Evolutionary conservation across 2,113 vertebrate genomes (phyloP).

Genomic region (Pseudorectes ferrugineus): DNA sequence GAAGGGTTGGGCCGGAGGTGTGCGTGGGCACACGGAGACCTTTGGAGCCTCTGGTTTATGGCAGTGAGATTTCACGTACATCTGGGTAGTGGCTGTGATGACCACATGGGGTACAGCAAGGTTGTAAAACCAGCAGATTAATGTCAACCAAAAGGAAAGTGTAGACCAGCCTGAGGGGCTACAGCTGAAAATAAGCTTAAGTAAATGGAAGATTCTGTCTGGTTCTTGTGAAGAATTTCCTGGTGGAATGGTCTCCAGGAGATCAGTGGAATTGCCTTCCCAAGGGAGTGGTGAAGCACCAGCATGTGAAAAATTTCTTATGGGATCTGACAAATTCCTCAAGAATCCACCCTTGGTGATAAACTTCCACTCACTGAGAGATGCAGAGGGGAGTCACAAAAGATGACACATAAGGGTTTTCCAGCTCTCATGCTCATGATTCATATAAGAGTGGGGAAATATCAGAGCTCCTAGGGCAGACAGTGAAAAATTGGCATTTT

Average conservation of each 20-base stretch:
- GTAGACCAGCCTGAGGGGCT: background rate
- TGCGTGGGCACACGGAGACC: background rate
- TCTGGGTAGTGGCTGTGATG: background rate
- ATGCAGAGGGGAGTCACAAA: background rate
- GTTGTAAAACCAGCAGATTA: background rate
- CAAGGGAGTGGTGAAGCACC: background rate
- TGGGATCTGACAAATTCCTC: background rate
- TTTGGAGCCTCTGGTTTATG: conserved; percentile 10
- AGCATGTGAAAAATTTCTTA: background rate
- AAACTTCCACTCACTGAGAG: background rate
- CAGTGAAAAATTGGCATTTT: conserved; percentile 26
- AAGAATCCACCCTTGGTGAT: background rate
- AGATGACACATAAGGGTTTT: conserved; percentile 20
- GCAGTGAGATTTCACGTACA: background rate
- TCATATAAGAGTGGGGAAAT: conserved; percentile 28
- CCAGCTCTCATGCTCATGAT: conserved; percentile 20
- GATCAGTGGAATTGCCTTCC: background rate
- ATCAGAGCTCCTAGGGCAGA: background rate
- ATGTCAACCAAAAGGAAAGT: background rate
- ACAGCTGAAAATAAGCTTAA: background rate
- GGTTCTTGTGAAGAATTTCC: background rate
- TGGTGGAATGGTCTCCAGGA: background rate
- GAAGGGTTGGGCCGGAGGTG: background rate
- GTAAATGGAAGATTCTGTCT: background rate
- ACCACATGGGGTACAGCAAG: background rate